Conservation (phyloP, 2,113 vertebrate genomes). For the Halichoerus grypus region DNA sequence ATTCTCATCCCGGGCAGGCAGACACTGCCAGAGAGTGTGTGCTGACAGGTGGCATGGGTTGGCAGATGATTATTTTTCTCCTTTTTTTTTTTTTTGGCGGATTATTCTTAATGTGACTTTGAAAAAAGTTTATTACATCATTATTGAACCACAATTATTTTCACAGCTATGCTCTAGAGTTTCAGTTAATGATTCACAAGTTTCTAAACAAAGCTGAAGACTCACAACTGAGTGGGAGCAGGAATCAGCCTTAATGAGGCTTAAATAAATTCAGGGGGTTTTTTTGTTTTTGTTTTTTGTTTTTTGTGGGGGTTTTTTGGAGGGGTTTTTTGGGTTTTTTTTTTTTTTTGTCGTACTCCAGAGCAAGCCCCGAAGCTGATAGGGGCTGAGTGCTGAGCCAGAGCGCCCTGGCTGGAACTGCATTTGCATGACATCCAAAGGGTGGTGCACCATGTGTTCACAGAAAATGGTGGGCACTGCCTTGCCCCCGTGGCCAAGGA, state of each 20-base stretch:
- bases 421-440: background rate
- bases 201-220: conserved; percentile 82
- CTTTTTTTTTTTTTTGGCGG: background rate
- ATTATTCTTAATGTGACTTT: conserved; percentile 74
- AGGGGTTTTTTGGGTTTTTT: too few species aligned
- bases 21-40: conserved; percentile 73
- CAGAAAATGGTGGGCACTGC: background rate
- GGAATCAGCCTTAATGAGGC: conserved; percentile 66
- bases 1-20: conserved; percentile 75
- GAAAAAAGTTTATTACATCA: conserved; percentile 82
- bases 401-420: background rate
- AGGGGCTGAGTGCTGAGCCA: background rate
- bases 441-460: background rate
- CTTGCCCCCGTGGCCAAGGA: background rate
- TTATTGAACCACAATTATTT: conserved; percentile 84
- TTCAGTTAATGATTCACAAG: conserved; percentile 84
- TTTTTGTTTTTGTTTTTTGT: too few species aligned
- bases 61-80: background rate
- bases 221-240: conserved; percentile 65
- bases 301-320: background rate
- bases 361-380: background rate
- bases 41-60: conserved; percentile 48
- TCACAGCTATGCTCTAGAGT: conserved; percentile 84
- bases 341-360: background rate
- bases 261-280: background rate